A percentile compares a stretch with the other conserved stretches of the same genome.
These are phyloP conservation scores for Sebastes schlegelii DNA, from an alignment of 2,113 vertebrate genomes.

Conservation along the genomic window DNA sequence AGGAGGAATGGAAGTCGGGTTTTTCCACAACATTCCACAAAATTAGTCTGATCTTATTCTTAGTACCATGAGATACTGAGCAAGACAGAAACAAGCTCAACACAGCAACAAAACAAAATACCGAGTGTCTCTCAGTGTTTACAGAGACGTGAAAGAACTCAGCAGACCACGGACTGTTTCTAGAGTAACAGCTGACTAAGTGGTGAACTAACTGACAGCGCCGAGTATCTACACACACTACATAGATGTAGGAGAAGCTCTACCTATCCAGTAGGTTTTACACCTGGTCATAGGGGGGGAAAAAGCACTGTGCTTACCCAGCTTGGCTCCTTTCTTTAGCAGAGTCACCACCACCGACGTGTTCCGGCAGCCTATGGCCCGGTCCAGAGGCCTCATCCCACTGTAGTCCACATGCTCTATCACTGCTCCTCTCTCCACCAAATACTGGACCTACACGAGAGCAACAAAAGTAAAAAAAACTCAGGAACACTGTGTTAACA, in stretches of 20 bases:
- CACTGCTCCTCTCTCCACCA: constrained; percentile 96
- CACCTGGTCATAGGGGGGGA: neutral
- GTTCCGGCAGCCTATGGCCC: constrained; percentile 97
- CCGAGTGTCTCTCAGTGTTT: neutral
- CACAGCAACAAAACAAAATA: constrained; percentile 12
- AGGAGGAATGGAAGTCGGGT: constrained; percentile 40
- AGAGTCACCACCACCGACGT: constrained; percentile 93
- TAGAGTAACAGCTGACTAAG: neutral
- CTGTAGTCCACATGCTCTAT: constrained; percentile 97
- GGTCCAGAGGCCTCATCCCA: constrained; percentile 97
- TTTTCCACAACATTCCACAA: constrained; percentile 61
- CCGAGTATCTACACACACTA: neutral
- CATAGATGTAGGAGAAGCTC: neutral
- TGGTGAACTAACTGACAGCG: neutral
- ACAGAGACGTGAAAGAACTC: constrained; percentile 4
- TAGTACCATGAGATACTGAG: constrained; percentile 39
- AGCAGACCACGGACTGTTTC: neutral
- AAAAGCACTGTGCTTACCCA: constrained; percentile 83
- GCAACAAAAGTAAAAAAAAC: neutral
- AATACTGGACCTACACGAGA: constrained; percentile 90
- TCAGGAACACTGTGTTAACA: neutral
- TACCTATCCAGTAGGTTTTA: neutral
- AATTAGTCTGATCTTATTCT: constrained; percentile 51
- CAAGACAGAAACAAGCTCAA: constrained; percentile 17
- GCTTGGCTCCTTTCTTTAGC: constrained; percentile 95